These are phyloP conservation scores for Mus musculus DNA, from an alignment of 2,113 vertebrate genomes.

Conservation along the genomic window DNA sequence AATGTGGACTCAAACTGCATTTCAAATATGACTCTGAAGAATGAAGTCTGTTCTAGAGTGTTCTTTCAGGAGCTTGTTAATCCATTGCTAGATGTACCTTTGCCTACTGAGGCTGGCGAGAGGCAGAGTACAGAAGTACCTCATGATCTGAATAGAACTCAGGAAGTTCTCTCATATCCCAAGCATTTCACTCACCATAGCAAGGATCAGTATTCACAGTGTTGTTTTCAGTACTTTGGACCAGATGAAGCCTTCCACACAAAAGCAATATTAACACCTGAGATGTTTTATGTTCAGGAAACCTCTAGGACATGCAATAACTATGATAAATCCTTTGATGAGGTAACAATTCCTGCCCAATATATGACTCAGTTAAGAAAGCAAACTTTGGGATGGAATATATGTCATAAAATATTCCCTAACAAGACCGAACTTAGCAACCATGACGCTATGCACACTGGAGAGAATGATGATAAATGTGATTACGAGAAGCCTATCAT, in stretches of 20 bases:
- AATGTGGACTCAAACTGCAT: not conserved
- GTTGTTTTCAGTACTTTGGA: not conserved
- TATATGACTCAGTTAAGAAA: not conserved
- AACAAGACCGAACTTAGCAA: not conserved
- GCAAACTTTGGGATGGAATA: not conserved
- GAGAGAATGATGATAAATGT: not conserved
- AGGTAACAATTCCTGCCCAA: not conserved
- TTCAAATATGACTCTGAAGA: not conserved
- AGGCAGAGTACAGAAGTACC: not conserved
- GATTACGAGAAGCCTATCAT: not conserved
- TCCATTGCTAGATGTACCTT: not conserved
- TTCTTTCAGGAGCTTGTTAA: not conserved
- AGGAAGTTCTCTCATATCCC: not conserved
- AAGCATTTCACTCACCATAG: not conserved
- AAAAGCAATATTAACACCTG: not conserved
- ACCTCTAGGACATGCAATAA: not conserved
- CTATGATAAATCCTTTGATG: not conserved
- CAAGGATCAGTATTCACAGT: not conserved
- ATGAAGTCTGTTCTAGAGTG: not conserved
- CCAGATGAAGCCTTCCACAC: not conserved
- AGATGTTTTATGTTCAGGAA: not conserved
- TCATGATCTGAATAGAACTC: not conserved
- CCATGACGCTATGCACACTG: not conserved
- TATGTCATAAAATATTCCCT: not conserved
- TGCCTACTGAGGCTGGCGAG: not conserved